Base-by-base conservation (phyloP, 1,140 invertebrate genomes). In the Drosophila trapezifrons region DNA sequence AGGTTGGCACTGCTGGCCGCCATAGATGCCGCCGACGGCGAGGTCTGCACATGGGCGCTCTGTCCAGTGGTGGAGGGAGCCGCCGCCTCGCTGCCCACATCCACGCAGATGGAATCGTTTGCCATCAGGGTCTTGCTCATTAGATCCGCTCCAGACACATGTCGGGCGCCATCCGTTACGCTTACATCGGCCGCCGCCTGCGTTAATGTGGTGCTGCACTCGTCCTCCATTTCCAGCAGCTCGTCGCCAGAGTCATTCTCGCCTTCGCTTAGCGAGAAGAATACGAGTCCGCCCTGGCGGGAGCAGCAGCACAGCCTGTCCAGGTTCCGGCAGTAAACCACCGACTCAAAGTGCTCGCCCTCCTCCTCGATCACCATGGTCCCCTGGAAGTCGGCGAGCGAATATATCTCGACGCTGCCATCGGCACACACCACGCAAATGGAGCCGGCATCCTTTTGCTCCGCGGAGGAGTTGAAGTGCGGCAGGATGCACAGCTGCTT, bases 301-400 rank as follows among this genome's bases (percentile, higher is more conserved):
- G 96, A 97, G 59, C 96, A 96, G 7, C 95, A 96, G 92, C 97
- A 98, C 18, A 98, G 92, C 56, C 96, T 94, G 82, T 98, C 97
- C 47, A 98, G 94, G 92, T 96, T 96, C 18, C 95, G 95, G 84
- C 96, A 97, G 91, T 96, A 97, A 5, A 94, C 94, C 17, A 95
- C 95, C 1, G 96, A 96, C 13, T 96, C 94, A 80, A 96, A 96
- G 78, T 94, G 95, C 35, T 94, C 93, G n/a, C 94, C 93, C 1
- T 95, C 94, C 35, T 95, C 93, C 77, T 93, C 93, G 12, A 95
- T 95, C 57, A 95, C 93, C 4, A 94, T 94, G 8, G 96, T 90
- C 9, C 94, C 93, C 74, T 94, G 94, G 52, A 96, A 93, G 42
- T 94, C 94, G 12, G 93, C 92, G 8, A 96, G 84, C 25, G 95